These are phyloP conservation scores for Monodelphis domestica DNA, from an alignment of 2,797 vertebrate genomes.

Conservation along the genomic window DNA sequence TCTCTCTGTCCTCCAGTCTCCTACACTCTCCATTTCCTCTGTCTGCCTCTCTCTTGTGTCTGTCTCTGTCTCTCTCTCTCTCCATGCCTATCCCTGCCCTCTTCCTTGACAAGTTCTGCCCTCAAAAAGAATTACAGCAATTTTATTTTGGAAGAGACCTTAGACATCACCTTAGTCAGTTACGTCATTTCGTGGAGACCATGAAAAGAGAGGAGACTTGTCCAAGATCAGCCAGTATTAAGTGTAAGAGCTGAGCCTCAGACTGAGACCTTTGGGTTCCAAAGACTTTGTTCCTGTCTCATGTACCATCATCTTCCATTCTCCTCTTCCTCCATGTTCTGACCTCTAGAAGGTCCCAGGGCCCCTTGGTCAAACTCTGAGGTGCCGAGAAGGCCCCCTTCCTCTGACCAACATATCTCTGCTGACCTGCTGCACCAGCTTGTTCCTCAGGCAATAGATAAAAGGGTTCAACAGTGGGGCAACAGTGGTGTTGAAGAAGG, in stretches of 20 bases:
- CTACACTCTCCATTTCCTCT: not conserved
- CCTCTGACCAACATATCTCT: not conserved
- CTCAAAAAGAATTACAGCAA: not conserved
- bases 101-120: not conserved
- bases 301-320: too few relatives aligned
- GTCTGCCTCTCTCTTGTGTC: not conserved
- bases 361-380: not conserved
- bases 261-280: not conserved
- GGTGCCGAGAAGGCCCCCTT: not conserved
- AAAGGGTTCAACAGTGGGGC: slow-evolving; percentile 32
- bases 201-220: not conserved
- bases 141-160: not conserved
- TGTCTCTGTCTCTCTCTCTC: too few relatives aligned
- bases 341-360: not conserved
- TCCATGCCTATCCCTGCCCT: not conserved
- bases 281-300: not conserved
- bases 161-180: not conserved
- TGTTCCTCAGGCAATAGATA: slow-evolving; percentile 28
- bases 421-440: slow-evolving; percentile 11
- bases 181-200: not conserved
- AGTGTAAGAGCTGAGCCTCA: not conserved
- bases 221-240: not conserved
- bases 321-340: not conserved
- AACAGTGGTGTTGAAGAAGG: not conserved
- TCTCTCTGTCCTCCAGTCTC: not conserved